phyloP scores from a whole-genome alignment of 2,797 vertebrate genomes.

The Erethizon dorsatum region DNA sequence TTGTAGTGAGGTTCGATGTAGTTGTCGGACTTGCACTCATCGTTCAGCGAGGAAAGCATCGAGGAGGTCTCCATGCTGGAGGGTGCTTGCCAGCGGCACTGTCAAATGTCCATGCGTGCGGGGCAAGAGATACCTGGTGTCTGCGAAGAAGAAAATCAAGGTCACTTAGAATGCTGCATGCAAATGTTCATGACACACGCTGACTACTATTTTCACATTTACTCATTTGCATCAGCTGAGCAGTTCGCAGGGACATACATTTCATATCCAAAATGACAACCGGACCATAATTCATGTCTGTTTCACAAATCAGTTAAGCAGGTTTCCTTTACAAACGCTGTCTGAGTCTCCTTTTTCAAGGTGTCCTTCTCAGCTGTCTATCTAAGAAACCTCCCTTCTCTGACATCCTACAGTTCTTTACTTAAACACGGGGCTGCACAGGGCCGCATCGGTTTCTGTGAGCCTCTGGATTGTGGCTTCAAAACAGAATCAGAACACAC shows the following conservation, averaged over 20 bases:
- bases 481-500: constrained; percentile 38
- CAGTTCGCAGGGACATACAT: background rate
- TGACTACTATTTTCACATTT: background rate
- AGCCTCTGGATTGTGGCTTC: background rate
- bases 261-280: constrained; percentile 17
- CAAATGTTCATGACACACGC: background rate
- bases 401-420: background rate
- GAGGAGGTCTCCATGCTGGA: constrained; percentile 94
- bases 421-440: background rate
- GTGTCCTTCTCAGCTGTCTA: background rate
- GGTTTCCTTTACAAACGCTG: background rate
- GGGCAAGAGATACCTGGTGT: constrained; percentile 78
- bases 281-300: background rate
- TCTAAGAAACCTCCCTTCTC: background rate
- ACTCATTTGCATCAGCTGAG: background rate
- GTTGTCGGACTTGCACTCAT: constrained; percentile 93
- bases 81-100: constrained; percentile 66
- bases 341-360: background rate
- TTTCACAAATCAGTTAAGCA: constrained; percentile 10
- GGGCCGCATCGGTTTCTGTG: background rate
- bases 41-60: constrained; percentile 94
- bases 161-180: constrained; percentile 33
- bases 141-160: constrained; percentile 74
- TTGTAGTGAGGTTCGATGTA: constrained; percentile 97
- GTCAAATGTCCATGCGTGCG: constrained; percentile 86